These are phyloP conservation scores for Pseudocheirus occidentalis DNA, from an alignment of 2,797 vertebrate species.

Conservation along the genomic window DNA sequence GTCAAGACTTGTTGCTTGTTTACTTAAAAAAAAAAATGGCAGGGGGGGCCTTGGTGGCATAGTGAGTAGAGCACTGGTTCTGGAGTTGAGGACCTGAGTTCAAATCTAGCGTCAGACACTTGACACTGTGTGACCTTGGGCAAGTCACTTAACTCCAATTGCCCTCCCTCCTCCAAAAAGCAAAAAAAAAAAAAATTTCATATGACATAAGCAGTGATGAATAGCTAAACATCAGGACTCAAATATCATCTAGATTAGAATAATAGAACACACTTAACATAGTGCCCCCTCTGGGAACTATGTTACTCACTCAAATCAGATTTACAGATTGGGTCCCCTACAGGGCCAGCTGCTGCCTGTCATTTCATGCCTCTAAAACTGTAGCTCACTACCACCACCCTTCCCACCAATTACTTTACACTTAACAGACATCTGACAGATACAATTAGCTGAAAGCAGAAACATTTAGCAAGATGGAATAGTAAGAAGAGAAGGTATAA, in stretches of 20 bases:
- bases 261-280: neutral
- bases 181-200: neutral
- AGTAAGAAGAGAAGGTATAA: too few relatives aligned
- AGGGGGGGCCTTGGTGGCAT: too few relatives aligned
- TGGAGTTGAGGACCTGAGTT: too few relatives aligned
- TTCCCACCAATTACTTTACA: neutral
- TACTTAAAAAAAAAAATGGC: neutral
- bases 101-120: too few relatives aligned
- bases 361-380: neutral
- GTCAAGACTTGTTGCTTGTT: too few relatives aligned
- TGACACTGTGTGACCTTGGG: too few relatives aligned
- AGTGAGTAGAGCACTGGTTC: too few relatives aligned
- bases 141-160: too few relatives aligned
- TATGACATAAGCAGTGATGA: neutral
- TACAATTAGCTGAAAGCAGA: neutral
- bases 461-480: neutral
- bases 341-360: too few relatives aligned
- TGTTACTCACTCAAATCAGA: neutral
- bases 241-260: neutral
- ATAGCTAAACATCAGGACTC: neutral
- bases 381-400: too few relatives aligned
- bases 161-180: too few relatives aligned
- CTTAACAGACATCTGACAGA: neutral
- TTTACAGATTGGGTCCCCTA: neutral
- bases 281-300: too few relatives aligned